Evolutionary conservation across 2,888 invertebrate genomes (phyloP), one percentile per base, ranked within the genome.

Genomic region (Drosophila neotestacea): DNA sequence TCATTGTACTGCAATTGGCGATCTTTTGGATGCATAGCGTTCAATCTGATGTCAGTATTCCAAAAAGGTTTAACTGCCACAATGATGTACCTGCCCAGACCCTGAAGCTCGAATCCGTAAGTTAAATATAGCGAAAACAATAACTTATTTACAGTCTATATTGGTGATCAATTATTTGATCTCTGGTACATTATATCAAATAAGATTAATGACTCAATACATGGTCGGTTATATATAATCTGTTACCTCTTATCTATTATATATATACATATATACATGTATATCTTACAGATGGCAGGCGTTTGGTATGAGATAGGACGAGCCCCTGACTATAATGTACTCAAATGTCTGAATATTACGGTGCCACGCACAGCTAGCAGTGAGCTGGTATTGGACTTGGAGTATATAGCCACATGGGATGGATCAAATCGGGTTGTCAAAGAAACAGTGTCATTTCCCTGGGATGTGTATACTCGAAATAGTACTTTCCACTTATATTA

Each of bases 221-320:
- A 16, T 41, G 41, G 16, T 16, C 9, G 0, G 9, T 34, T 10
- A 0, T 34, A 10, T 9, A 4, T 13, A 16, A 16, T 16, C 39
- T 13, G 7, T 16, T 13, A 38, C 0, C 16, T 1, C 16, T 39
- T n/a, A 39, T 39, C 6, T 41, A 4, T 16, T 13, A 16, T 41
- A 9, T 7, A 16, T 16, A 7, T 7, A 16, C 9, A 7, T 30
- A 30, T 30, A 30, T 6, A 30, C 6, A 30, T 30, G 30, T 30
- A 30, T 7, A 30, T 30, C 0, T 7, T 30, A 30, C 22, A 74
- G 76, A 2, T 74, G 4, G 13, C 64, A 11, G 74, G 74, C 7
- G 10, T 16, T 1, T 81, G 81, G 81, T 73, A 79, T 28, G 81
- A 81, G 41, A 36, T 42, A 2, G 71, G 51, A 7, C 70, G 85